These are phyloP conservation scores for Scleropages formosus DNA, from an alignment of 2,797 vertebrate genomes.

Conservation along the genomic window DNA sequence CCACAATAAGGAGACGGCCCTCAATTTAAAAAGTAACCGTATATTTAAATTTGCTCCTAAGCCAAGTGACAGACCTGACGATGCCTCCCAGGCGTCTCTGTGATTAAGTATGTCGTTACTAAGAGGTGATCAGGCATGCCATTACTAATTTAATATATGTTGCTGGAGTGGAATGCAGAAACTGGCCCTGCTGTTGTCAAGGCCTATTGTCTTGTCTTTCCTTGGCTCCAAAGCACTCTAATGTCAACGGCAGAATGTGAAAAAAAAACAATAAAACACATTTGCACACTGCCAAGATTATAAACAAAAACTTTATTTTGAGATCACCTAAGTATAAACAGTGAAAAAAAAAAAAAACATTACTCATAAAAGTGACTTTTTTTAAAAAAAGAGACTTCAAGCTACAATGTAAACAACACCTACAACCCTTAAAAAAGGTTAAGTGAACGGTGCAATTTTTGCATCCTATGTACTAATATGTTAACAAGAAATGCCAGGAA, in stretches of 20 bases:
- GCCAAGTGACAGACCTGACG: not conserved
- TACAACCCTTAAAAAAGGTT: too few species aligned
- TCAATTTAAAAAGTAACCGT: constrained; percentile 30
- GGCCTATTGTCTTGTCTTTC: not conserved
- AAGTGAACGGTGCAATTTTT: too few species aligned
- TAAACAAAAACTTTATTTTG: too few species aligned
- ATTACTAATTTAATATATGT: constrained; percentile 21
- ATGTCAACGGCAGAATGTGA: not conserved
- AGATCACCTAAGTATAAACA: too few species aligned
- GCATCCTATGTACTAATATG: too few species aligned
- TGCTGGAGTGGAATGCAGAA: not conserved
- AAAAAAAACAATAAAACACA: constrained; percentile 2
- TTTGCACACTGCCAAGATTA: not conserved
- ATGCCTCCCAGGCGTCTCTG: constrained; percentile 1
- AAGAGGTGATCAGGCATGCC: constrained; percentile 18
- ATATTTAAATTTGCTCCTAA: constrained; percentile 26
- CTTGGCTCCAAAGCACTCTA: not conserved
- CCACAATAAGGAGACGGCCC: constrained; percentile 13
- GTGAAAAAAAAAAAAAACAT: too few species aligned
- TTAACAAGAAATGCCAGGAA: too few species aligned
- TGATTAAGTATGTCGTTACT: constrained; percentile 30
- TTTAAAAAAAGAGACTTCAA: too few species aligned
- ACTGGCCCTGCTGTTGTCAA: not conserved
- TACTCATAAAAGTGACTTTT: too few species aligned
- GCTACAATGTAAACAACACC: too few species aligned